phyloP scores from a whole-genome alignment of 2,888 invertebrate species.

The Rhorus exstirpatorius region DNA sequence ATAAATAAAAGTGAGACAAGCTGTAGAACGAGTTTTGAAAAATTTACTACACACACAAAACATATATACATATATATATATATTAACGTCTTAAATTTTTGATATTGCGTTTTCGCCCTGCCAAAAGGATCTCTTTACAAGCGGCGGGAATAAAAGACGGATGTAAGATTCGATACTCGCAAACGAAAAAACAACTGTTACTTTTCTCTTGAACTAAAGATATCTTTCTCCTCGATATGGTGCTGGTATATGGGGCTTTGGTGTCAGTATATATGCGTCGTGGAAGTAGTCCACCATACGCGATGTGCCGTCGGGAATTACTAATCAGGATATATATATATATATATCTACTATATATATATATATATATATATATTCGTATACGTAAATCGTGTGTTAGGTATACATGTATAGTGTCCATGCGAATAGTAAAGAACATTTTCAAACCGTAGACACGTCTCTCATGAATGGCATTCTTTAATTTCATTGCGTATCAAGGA shows the following conservation, averaged over 20 bases:
- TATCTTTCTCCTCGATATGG: constrained; percentile 49
- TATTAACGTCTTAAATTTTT: neutral
- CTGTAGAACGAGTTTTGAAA: too few relatives aligned
- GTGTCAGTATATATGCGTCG: constrained; percentile 82
- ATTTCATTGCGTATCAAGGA: too few relatives aligned
- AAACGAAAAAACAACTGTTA: too few relatives aligned
- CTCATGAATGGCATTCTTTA: constrained; percentile 52
- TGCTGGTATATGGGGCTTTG: constrained; percentile 83
- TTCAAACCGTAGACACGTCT: constrained; percentile 39
- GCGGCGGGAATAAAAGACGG: too few relatives aligned
- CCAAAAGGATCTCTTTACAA: too few relatives aligned
- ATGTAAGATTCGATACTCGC: too few relatives aligned
- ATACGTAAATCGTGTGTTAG: too few relatives aligned
- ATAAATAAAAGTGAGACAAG: too few relatives aligned
- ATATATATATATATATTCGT: constrained; percentile 36
- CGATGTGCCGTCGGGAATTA: constrained; percentile 79
- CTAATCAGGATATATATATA: constrained; percentile 75
- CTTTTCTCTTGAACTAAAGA: too few relatives aligned
- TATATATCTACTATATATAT: too few relatives aligned
- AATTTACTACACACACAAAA: too few relatives aligned
- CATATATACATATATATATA: too few relatives aligned
- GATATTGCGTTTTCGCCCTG: constrained; percentile 1
- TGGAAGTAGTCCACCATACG: constrained; percentile 82
- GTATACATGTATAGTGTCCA: constrained; percentile 12
- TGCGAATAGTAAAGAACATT: constrained; percentile 50